Evolutionary conservation across 2,888 invertebrate genomes (phyloP).

Genomic region (Phorcus lineatus): DNA sequence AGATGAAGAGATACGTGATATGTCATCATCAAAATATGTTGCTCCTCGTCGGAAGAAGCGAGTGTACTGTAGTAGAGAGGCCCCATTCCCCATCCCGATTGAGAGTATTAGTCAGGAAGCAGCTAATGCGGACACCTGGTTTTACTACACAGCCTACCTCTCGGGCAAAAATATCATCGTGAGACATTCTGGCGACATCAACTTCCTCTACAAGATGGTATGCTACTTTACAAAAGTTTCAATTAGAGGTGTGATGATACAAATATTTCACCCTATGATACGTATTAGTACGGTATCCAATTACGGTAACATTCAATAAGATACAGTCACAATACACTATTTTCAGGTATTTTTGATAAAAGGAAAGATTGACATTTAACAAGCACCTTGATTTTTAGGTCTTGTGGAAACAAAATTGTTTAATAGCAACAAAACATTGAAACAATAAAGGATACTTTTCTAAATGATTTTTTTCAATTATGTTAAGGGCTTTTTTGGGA

Average conservation of each 20-base stretch:
- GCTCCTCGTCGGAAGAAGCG: slow-evolving; percentile 48
- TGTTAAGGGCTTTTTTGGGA: slow-evolving; percentile 66
- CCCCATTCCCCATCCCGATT: slow-evolving; percentile 67
- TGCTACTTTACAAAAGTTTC: slow-evolving; percentile 11
- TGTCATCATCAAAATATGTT: slow-evolving; percentile 28
- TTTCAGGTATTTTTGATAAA: too few relatives aligned
- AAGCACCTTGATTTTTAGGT: too few relatives aligned
- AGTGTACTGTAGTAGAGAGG: slow-evolving; percentile 39
- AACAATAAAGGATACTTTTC: too few relatives aligned
- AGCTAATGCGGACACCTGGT: slow-evolving; percentile 49
- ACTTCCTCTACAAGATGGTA: slow-evolving; percentile 66
- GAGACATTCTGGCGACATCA: slow-evolving; percentile 63
- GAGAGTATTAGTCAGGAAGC: slow-evolving; percentile 48
- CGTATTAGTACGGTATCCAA: too few relatives aligned
- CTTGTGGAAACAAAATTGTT: too few relatives aligned
- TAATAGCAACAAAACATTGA: too few relatives aligned
- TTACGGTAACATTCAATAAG: too few relatives aligned
- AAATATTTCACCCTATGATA: too few relatives aligned
- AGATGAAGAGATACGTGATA: slow-evolving; percentile 14
- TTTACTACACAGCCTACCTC: slow-evolving; percentile 61
- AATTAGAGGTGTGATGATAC: too few relatives aligned
- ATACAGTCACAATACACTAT: too few relatives aligned
- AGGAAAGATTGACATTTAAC: too few relatives aligned
- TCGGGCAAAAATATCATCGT: slow-evolving; percentile 54
- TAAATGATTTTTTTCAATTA: neutral